These are phyloP conservation scores for Andrena dorsata DNA, from an alignment of 2,888 invertebrate genomes.

Conservation along the genomic window DNA sequence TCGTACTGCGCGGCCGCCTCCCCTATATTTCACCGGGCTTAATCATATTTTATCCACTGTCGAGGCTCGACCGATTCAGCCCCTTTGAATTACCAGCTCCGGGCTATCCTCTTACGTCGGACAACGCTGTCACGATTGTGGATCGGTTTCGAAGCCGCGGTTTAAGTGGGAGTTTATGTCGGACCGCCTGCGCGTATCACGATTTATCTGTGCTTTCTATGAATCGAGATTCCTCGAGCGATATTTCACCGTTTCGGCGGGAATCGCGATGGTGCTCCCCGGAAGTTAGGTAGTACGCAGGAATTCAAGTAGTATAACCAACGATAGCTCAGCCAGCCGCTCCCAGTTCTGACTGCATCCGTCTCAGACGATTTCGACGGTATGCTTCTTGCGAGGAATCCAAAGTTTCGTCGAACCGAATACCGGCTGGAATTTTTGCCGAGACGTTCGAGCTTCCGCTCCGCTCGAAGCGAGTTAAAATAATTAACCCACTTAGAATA, in stretches of 20 bases:
- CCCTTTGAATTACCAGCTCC: slow-evolving; percentile 56
- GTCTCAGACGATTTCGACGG: slow-evolving; percentile 3
- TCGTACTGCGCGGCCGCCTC: background rate
- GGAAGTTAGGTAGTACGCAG: no score
- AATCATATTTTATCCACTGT: slow-evolving; percentile 70
- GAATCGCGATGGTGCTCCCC: no score
- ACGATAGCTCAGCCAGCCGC: no score
- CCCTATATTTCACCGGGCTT: slow-evolving; percentile 60
- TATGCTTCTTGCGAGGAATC: background rate
- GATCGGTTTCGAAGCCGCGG: slow-evolving; percentile 32
- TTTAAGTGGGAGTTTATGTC: slow-evolving; percentile 61
- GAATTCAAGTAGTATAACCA: no score
- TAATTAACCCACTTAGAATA: slow-evolving; percentile 43
- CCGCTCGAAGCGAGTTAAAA: slow-evolving; percentile 28
- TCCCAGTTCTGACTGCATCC: no score
- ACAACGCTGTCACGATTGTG: slow-evolving; percentile 35
- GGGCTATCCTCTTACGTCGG: slow-evolving; percentile 50
- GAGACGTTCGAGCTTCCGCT: background rate
- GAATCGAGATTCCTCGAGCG: no score
- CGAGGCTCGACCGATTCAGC: slow-evolving; percentile 57
- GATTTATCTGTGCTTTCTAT: slow-evolving; percentile 31
- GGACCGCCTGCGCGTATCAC: slow-evolving; percentile 16
- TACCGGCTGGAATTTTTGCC: slow-evolving; percentile 12
- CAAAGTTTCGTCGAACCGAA: background rate
- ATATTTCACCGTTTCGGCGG: no score